Conservation (phyloP, 2,888 invertebrate species). For the Chelonus formosanus region DNA sequence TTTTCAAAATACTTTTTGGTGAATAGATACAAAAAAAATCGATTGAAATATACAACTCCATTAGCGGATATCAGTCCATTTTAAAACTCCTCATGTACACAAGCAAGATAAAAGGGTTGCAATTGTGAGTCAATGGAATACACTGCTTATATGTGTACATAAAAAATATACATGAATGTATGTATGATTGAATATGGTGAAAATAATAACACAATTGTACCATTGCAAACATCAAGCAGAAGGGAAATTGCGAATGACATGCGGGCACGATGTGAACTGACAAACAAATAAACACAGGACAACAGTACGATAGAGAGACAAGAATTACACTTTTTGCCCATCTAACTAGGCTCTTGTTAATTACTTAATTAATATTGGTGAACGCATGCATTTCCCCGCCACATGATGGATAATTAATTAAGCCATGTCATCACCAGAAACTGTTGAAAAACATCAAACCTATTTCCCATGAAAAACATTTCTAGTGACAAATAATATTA, state of each 20-base stretch:
- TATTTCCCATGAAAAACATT: slow-evolving; percentile 6
- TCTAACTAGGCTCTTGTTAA: slow-evolving; percentile 35
- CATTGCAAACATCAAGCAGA: slow-evolving; percentile 21
- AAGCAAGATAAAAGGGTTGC: too few species aligned
- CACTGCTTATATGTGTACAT: too few species aligned
- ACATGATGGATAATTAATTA: slow-evolving; percentile 41
- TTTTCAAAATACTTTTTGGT: too few species aligned
- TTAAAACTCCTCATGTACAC: too few species aligned
- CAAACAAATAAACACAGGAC: slow-evolving; percentile 15
- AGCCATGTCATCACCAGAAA: slow-evolving; percentile 23
- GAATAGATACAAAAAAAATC: too few species aligned
- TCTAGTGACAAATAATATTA: slow-evolving; percentile 2
- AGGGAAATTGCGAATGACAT: slow-evolving; percentile 35
- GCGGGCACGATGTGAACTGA: slow-evolving; percentile 20
- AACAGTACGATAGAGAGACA: background rate
- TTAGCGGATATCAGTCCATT: too few species aligned
- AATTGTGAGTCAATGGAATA: too few species aligned
- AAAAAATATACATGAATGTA: too few species aligned
- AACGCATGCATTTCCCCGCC: slow-evolving; percentile 34
- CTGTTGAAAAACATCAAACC: slow-evolving; percentile 6
- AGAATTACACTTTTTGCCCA: background rate
- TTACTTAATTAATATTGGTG: slow-evolving; percentile 44
- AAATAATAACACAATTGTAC: slow-evolving; percentile 35
- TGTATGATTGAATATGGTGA: slow-evolving; percentile 21
- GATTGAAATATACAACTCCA: too few species aligned